Conservation (phyloP, 2,797 vertebrate genomes). For the Oryzias sinensis region DNA sequence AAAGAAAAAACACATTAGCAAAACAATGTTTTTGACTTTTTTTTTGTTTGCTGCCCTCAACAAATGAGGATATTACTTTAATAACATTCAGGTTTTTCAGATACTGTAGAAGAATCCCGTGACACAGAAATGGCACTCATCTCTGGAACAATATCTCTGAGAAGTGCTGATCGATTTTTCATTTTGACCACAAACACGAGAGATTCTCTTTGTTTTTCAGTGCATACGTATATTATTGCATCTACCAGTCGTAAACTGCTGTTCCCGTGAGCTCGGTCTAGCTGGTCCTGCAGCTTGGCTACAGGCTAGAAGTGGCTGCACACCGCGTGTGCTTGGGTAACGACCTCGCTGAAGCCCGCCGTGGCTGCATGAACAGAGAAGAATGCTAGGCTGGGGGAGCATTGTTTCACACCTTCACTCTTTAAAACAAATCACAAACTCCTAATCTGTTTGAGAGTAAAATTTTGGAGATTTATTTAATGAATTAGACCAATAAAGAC, state of each 20-base stretch:
- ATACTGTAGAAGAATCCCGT: conserved; percentile 65
- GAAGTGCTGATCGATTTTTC: conserved; percentile 60
- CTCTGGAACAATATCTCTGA: conserved; percentile 54
- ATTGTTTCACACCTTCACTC: conserved; percentile 52
- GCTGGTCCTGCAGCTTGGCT: not conserved
- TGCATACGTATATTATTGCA: conserved; percentile 83
- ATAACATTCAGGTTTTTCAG: conserved; percentile 75
- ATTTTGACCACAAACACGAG: conserved; percentile 60
- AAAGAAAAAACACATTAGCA: too few relatives aligned
- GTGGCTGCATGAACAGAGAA: conserved; percentile 63
- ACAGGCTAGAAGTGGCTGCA: not conserved
- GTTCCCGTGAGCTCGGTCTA: not conserved
- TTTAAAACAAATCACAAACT: conserved; percentile 51
- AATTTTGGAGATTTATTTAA: conserved; percentile 55
- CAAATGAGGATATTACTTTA: conserved; percentile 67
- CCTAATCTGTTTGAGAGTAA: conserved; percentile 41
- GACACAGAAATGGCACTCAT: conserved; percentile 68
- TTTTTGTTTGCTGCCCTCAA: conserved; percentile 34
- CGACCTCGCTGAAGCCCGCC: conserved; percentile 66
- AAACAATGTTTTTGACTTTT: too few relatives aligned
- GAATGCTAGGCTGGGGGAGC: conserved; percentile 50
- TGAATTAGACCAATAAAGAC: conserved; percentile 39
- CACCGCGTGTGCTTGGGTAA: conserved; percentile 37
- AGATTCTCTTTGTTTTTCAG: conserved; percentile 75
- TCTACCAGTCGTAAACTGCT: conserved; percentile 72